Percentiles rank a stretch among this genome's conserved stretches.
Evolutionary conservation across 2,797 vertebrate genomes (phyloP).

Genomic region (Oryzias sinensis): DNA sequence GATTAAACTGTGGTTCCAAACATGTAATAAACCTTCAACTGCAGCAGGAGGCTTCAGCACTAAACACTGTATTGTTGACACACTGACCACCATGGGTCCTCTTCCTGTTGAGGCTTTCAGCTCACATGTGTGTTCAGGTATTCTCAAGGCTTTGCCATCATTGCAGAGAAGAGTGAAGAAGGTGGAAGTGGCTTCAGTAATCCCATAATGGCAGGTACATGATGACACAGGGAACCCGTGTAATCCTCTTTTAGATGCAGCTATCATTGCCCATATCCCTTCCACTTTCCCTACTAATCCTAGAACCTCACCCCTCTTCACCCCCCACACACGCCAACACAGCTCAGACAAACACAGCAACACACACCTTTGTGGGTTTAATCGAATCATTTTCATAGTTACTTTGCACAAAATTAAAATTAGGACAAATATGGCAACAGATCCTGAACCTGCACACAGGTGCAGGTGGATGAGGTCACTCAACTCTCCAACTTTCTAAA

Average conservation of each 20-base stretch:
- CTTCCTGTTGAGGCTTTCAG: conserved; percentile 15
- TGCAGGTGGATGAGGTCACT: not conserved
- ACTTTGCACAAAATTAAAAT: not conserved
- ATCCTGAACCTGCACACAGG: not conserved
- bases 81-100: conserved; percentile 7
- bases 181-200: conserved; percentile 63
- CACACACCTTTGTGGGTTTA: not conserved
- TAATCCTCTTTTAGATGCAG: conserved; percentile 78
- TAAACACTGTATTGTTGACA: conserved; percentile 23
- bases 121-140: conserved; percentile 22
- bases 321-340: no score
- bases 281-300: conserved; percentile 69
- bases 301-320: conserved; percentile 8
- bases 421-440: no score
- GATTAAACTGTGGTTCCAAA: conserved; percentile 31
- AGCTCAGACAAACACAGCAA: conserved; percentile 10
- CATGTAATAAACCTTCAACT: conserved; percentile 13
- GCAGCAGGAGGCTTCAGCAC: conserved; percentile 3
- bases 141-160: conserved; percentile 42
- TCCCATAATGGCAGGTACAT: conserved; percentile 76
- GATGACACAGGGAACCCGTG: conserved; percentile 67
- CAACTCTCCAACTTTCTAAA: conserved; percentile 2
- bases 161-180: conserved; percentile 49
- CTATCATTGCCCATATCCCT: conserved; percentile 60
- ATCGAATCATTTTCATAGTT: not conserved